These are phyloP conservation scores for Epistrophe eligans DNA, from an alignment of 2,888 invertebrate species.

Conservation along the genomic window DNA sequence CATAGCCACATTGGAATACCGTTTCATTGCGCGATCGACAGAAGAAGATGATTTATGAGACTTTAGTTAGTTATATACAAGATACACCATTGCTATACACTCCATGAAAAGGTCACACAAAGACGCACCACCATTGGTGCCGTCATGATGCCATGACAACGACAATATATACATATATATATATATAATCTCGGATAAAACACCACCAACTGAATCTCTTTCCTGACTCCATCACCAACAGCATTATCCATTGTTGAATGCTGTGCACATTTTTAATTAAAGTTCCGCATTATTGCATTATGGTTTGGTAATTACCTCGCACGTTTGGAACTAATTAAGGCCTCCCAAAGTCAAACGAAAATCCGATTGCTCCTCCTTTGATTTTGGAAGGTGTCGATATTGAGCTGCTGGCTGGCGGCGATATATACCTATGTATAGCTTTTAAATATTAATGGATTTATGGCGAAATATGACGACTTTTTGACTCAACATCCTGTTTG, in stretches of 20 bases:
- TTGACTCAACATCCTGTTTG: conserved; percentile 29
- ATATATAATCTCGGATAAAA: conserved; percentile 20
- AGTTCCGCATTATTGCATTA: conserved; percentile 72
- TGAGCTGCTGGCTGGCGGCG: conserved; percentile 10
- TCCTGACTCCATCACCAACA: conserved; percentile 49
- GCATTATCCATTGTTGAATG: conserved; percentile 53
- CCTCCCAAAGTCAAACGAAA: conserved; percentile 39
- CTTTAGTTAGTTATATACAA: conserved; percentile 24
- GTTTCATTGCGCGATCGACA: conserved; percentile 38
- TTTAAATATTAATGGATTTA: conserved; percentile 26
- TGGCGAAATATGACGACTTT: conserved; percentile 25
- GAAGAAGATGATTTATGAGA: conserved; percentile 72
- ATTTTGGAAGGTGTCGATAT: conserved; percentile 1
- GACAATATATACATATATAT: no score
- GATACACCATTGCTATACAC: conserved; percentile 31
- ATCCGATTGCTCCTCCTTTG: conserved; percentile 30
- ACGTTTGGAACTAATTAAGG: conserved; percentile 70
- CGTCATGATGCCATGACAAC: conserved; percentile 13
- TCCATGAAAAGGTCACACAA: conserved; percentile 63
- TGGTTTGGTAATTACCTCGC: conserved; percentile 53
- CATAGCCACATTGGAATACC: conserved; percentile 21
- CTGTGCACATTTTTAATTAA: conserved; percentile 71
- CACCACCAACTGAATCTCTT: conserved; percentile 52
- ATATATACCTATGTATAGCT: not conserved
- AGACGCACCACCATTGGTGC: conserved; percentile 52